phyloP scores from a whole-genome alignment of 1,140 invertebrate species.

The Caenorhabditis inopinata region DNA sequence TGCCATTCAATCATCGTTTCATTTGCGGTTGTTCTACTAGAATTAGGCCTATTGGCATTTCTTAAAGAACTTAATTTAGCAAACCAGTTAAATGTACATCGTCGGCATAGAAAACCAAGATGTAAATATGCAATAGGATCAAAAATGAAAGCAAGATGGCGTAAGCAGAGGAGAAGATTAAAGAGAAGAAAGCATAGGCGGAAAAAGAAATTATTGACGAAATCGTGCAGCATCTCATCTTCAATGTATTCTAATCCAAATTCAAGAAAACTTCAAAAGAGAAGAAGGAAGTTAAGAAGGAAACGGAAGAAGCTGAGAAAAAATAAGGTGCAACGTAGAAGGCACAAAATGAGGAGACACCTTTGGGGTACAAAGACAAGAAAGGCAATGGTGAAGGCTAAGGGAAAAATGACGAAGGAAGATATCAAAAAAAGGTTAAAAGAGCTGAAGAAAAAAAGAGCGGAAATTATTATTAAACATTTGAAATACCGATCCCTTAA shows the following conservation, averaged over 20 bases:
- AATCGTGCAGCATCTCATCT: too few species aligned
- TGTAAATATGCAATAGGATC: neutral
- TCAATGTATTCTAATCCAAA: too few species aligned
- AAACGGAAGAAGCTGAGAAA: neutral
- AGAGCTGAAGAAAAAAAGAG: neutral
- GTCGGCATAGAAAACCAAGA: neutral
- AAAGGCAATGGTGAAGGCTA: neutral
- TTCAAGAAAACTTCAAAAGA: neutral
- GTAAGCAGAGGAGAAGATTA: neutral
- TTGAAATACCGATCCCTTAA: neutral
- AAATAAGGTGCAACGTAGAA: neutral
- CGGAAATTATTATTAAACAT: neutral
- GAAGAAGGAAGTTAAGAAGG: neutral
- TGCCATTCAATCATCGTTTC: too few species aligned
- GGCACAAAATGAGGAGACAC: neutral
- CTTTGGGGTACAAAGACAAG: neutral
- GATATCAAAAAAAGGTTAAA: neutral
- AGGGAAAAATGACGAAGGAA: neutral
- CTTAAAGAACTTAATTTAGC: too few species aligned
- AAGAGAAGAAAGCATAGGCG: neutral
- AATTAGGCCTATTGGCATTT: too few species aligned
- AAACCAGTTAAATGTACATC: too few species aligned
- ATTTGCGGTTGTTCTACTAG: too few species aligned
- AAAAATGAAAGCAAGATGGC: neutral
- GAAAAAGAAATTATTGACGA: too few species aligned